These are phyloP conservation scores for Leptodactylus fuscus DNA, from an alignment of 2,113 vertebrate species.

Conservation along the genomic window DNA sequence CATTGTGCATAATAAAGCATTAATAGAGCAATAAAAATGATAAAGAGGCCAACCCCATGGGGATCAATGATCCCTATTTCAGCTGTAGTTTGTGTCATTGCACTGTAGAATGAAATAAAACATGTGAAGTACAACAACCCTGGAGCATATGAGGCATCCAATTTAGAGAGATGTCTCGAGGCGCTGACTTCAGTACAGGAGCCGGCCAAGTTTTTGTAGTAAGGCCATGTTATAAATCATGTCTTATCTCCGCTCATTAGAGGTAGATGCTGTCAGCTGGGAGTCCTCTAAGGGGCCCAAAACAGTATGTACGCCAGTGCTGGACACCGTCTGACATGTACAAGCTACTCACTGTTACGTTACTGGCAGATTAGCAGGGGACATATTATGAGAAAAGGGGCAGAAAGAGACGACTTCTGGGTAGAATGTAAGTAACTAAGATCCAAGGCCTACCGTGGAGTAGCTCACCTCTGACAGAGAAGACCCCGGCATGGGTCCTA, in stretches of 20 bases:
- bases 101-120: not conserved
- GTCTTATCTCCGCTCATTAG: not conserved
- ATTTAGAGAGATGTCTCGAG: not conserved
- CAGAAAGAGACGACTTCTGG: not conserved
- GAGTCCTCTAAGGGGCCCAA: not conserved
- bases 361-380: constrained; percentile 12
- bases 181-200: not conserved
- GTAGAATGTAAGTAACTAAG: not conserved
- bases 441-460: not conserved
- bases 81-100: not conserved
- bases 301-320: not conserved
- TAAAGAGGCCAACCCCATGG: not conserved
- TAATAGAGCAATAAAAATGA: too few species aligned
- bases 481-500: not conserved
- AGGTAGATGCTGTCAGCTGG: not conserved
- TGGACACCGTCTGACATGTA: not conserved
- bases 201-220: not conserved
- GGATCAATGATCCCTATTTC: not conserved
- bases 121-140: not conserved
- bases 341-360: not conserved
- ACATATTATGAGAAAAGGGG: not conserved
- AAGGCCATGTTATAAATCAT: not conserved
- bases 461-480: not conserved
- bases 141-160: not conserved
- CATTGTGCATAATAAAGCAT: not conserved